Conservation (phyloP, 2,113 vertebrate genomes). For the Aspiorhynchus laticeps region DNA sequence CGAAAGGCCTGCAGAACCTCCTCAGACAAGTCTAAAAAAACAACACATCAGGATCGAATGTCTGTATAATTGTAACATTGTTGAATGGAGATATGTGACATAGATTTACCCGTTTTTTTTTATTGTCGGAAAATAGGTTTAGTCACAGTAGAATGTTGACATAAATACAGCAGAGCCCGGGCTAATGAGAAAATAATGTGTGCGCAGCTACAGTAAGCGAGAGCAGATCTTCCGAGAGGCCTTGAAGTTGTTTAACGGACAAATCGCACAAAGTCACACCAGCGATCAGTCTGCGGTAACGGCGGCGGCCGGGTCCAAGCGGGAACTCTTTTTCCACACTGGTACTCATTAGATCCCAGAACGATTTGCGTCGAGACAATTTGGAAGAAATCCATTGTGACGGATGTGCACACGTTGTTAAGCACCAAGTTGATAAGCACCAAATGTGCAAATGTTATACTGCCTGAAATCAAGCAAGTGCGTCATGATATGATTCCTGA, state of each 20-base stretch:
- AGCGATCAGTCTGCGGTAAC: conserved; percentile 24
- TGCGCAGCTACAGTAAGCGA: conserved; percentile 12
- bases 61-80: conserved; percentile 30
- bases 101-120: conserved; percentile 19
- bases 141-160: conserved; percentile 21
- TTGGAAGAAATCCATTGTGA: not conserved
- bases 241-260: conserved; percentile 21
- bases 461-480: conserved; percentile 3
- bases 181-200: conserved; percentile 34
- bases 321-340: conserved; percentile 17
- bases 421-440: not conserved
- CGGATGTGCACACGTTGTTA: not conserved
- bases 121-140: conserved; percentile 32
- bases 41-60: conserved; percentile 26
- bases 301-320: not conserved
- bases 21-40: conserved; percentile 16
- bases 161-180: not conserved
- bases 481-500: not conserved
- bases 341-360: conserved; percentile 12
- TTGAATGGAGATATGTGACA: conserved; percentile 27
- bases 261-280: conserved; percentile 25
- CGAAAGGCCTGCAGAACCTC: conserved; percentile 6
- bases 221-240: conserved; percentile 11
- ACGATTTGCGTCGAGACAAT: not conserved
- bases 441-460: not conserved